Percentiles rank a stretch among this genome's conserved stretches.
phyloP scores from a whole-genome alignment of 2,888 invertebrate species.

The Rhimphoctona megacephalus region DNA sequence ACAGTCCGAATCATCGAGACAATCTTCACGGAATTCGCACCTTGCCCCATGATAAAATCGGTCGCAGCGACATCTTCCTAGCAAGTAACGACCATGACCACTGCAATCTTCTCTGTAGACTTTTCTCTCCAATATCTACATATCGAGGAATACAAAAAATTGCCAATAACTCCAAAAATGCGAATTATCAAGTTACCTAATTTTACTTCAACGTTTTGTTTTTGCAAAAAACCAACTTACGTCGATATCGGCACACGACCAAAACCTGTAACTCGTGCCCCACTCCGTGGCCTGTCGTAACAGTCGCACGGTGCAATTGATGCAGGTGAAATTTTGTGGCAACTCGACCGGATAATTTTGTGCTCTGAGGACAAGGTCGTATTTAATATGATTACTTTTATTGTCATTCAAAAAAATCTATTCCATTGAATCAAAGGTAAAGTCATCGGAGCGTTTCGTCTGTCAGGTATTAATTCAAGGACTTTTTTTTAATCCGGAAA shows the following conservation, averaged over 20 bases:
- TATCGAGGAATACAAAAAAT: conserved; percentile 56
- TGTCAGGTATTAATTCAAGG: conserved; percentile 16
- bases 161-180: not conserved
- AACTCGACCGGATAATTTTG: conserved; percentile 93
- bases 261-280: conserved; percentile 94
- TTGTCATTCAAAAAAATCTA: conserved; percentile 2
- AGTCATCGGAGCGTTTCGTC: conserved; percentile 34
- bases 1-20: conserved; percentile 93
- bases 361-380: conserved; percentile 87
- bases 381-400: conserved; percentile 9
- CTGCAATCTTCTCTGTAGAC: conserved; percentile 94
- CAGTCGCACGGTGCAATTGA: conserved; percentile 95
- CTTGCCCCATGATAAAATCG: conserved; percentile 92
- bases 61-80: conserved; percentile 93
- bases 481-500: conserved; percentile 15
- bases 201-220: not conserved
- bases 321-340: conserved; percentile 93
- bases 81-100: conserved; percentile 92
- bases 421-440: conserved; percentile 19
- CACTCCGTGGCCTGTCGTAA: conserved; percentile 96
- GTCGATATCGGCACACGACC: conserved; percentile 98
- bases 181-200: conserved; percentile 18
- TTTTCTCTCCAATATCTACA: conserved; percentile 86
- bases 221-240: conserved; percentile 85
- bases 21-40: conserved; percentile 96